Conservation (phyloP, 2,113 vertebrate species). For the Coracopsis vasa region DNA sequence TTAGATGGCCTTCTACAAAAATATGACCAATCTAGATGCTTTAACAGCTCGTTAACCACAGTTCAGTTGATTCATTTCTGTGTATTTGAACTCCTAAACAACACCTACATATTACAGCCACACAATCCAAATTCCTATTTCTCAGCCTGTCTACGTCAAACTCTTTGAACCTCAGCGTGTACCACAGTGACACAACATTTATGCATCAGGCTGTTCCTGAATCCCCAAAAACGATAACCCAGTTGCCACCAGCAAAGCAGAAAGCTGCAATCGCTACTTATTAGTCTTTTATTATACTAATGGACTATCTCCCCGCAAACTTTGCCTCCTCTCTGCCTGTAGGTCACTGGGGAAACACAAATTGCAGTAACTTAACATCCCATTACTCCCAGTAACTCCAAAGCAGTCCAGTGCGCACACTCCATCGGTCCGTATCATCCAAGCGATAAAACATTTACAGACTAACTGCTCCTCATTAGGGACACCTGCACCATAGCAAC, state of each 20-base stretch:
- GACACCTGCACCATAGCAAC: background rate
- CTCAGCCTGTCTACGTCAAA: background rate
- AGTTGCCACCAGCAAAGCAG: background rate
- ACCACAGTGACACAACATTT: background rate
- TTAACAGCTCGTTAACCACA: background rate
- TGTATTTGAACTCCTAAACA: background rate
- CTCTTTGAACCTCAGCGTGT: background rate
- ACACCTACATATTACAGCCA: background rate
- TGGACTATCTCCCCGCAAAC: fast-evolving
- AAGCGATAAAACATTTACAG: fast-evolving
- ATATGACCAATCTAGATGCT: background rate
- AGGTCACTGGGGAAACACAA: background rate
- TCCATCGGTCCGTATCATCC: fast-evolving
- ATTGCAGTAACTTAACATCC: fast-evolving
- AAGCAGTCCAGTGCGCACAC: fast-evolving
- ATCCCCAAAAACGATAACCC: background rate
- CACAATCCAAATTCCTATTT: background rate
- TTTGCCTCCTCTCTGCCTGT: background rate
- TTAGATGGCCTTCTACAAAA: background rate
- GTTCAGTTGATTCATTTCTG: background rate
- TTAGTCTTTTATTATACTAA: background rate
- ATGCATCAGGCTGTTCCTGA: background rate
- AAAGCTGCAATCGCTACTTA: background rate
- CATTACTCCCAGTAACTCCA: background rate
- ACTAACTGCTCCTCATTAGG: fast-evolving